A percentile compares a stretch with the other conserved stretches of the same genome.
Conservation (phyloP, 2,888 invertebrate genomes). For the Calameuta idolon region DNA sequence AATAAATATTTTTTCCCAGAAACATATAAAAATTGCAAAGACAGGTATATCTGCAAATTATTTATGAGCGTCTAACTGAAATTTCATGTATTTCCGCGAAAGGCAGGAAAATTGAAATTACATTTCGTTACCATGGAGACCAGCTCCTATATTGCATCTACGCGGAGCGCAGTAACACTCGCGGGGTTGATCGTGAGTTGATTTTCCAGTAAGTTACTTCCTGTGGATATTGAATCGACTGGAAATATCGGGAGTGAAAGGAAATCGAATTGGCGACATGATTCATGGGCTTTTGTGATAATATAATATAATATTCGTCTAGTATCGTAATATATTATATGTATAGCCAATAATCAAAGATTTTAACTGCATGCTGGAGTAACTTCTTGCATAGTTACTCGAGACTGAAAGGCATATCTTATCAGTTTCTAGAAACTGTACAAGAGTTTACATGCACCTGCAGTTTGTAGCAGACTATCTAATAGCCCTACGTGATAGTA, state of each 20-base stretch:
- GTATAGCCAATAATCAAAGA: not conserved
- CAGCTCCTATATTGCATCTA: not conserved
- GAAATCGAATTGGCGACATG: not conserved
- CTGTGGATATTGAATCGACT: not conserved
- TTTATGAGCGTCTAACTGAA: not conserved
- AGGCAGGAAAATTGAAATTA: not conserved
- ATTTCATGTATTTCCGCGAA: not conserved
- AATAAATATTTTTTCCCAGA: not conserved
- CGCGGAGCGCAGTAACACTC: not conserved
- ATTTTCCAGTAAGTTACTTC: not conserved
- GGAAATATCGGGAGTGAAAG: not conserved
- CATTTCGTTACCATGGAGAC: not conserved
- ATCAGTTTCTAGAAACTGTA: not conserved
- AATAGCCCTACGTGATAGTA: no score
- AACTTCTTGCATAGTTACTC: no score
- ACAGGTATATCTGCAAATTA: not conserved
- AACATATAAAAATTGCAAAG: not conserved
- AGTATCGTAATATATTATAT: not conserved
- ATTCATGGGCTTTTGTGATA: not conserved
- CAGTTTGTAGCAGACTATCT: no score
- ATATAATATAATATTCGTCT: not conserved
- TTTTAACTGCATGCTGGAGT: not conserved
- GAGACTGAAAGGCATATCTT: not conserved
- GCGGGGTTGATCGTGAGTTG: not conserved
- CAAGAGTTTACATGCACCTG: not conserved